Base-by-base conservation (phyloP, 2,113 vertebrate species). In the Lepus europaeus region DNA sequence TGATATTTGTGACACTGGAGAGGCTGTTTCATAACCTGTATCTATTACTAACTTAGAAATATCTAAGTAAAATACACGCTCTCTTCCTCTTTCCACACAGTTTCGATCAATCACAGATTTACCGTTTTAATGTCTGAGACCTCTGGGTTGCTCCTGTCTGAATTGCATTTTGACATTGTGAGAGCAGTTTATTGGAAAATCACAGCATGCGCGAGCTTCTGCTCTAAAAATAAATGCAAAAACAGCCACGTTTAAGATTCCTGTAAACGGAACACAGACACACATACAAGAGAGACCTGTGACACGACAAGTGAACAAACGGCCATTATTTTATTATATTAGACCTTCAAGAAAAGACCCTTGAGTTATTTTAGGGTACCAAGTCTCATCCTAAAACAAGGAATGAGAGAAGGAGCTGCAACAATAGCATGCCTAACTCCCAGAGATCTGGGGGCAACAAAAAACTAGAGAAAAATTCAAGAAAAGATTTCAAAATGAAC, bases 91-190 rank as follows among this genome's bases (percentile, higher is more conserved):
- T 61, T 79, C 49, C 53, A 64, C 70, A 49, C 3, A 74, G 13
- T 59, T 13, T 17, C 56, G 79, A 69, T 14, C 66, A 81, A 61
- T 36, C 85, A 76, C 33, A 51, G 90, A 97, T 99, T 99, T 98
- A 99, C 99, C 98, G 98, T 98, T 98, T 98, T 98, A 98, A 98
- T 98, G 96, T 98, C 96, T 51, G 95, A 97, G 97, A 98, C 89
- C 97, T 97, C 98, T 98, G 97, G 96, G 96, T 94, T 97, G 97
- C 97, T 97, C 96, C 95, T 97, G 97, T 97, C 95, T 92, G 79
- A 98, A 97, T 96, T 98, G 98, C 98, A 98, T 98, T 98, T 98
- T 98, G 99, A 99, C 98, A 98, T 98, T 99, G 99, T 99, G 98
- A 98, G 98, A 98, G 98, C 96, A 97, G 98, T 96, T 97, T 95